Percentiles rank a stretch among this genome's conserved stretches.
phyloP scores from a whole-genome alignment of 2,113 vertebrate genomes.

The Tachycineta bicolor region DNA sequence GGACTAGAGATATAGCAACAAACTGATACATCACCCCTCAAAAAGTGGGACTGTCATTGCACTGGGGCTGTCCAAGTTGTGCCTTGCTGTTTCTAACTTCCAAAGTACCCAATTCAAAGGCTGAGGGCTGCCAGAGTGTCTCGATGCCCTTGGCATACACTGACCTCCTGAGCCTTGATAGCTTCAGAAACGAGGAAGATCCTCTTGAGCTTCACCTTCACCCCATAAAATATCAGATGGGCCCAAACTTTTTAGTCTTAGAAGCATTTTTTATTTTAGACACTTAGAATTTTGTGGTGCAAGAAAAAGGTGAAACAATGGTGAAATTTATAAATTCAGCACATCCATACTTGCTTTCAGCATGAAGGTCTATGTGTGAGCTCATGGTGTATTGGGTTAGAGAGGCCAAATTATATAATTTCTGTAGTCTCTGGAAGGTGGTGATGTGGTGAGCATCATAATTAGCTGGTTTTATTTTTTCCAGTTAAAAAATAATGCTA shows the following conservation, averaged over 20 bases:
- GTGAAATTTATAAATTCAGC: not conserved
- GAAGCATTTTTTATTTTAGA: not conserved
- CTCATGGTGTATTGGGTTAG: not conserved
- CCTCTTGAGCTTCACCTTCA: not conserved
- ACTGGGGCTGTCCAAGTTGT: not conserved
- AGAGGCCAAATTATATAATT: not conserved
- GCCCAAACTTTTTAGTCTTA: not conserved
- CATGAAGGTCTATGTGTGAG: not conserved
- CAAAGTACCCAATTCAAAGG: not conserved
- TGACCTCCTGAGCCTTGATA: not conserved
- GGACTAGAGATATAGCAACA: not conserved
- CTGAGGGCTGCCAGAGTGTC: not conserved
- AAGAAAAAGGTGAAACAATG: not conserved
- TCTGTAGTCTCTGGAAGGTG: not conserved
- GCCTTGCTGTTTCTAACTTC: not conserved
- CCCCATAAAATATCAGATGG: not conserved
- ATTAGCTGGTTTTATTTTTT: not conserved
- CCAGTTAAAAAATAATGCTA: not conserved
- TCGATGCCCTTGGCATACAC: not conserved
- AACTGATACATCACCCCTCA: not conserved
- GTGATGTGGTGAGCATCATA: not conserved
- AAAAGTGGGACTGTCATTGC: not conserved
- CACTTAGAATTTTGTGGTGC: not conserved
- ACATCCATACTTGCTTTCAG: not conserved
- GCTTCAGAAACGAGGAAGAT: not conserved